Evolutionary conservation across 2,888 invertebrate species (phyloP).

Genomic region (Rhabditophanes sp.): DNA sequence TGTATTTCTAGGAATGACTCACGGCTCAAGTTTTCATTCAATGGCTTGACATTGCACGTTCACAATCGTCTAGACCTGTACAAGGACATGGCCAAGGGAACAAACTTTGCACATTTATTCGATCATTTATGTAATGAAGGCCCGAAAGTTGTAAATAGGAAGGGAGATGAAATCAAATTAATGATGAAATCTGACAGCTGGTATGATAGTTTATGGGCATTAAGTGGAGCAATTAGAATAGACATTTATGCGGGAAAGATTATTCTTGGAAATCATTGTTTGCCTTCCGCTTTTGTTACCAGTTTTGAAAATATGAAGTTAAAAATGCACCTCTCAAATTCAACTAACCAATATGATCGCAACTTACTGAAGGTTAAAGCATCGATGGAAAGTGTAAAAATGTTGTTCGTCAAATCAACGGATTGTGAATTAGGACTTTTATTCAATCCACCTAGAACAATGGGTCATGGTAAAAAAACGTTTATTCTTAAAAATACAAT

Average conservation of each 20-base stretch:
- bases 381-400: conserved; percentile 70
- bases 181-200: conserved; percentile 12
- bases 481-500: too few species aligned
- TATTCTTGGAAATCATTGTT: conserved; percentile 80
- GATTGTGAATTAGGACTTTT: conserved; percentile 10
- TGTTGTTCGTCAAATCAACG: conserved; percentile 69
- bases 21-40: conserved; percentile 49
- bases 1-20: conserved; percentile 56
- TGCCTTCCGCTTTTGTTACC: conserved; percentile 72
- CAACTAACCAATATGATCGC: conserved; percentile 50
- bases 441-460: conserved; percentile 65
- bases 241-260: conserved; percentile 77
- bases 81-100: conserved; percentile 12
- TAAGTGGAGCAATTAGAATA: conserved; percentile 45
- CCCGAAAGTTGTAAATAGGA: conserved; percentile 1
- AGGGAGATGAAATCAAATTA: conserved; percentile 4
- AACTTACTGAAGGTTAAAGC: conserved; percentile 21
- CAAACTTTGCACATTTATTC: conserved; percentile 3
- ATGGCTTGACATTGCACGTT: conserved; percentile 82
- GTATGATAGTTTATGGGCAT: conserved; percentile 32
- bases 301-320: conserved; percentile 83
- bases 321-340: conserved; percentile 45
- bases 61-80: conserved; percentile 59
- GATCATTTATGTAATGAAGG: background rate
- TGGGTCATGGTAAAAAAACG: too few species aligned